Evolutionary conservation across 1,140 invertebrate genomes (phyloP).

Genomic region (Antheraea pernyi): DNA sequence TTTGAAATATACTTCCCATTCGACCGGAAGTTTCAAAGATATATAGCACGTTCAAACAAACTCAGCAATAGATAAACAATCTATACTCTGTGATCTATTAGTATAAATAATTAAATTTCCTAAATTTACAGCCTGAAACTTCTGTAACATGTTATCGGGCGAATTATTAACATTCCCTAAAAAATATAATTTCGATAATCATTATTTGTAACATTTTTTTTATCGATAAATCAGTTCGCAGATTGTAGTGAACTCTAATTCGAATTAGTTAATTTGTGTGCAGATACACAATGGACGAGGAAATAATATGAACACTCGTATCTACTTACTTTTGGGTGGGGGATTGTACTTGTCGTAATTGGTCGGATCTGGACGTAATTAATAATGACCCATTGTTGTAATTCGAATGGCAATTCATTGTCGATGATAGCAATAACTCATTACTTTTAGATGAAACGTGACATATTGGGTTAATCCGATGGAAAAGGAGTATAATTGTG

Average conservation of each 20-base stretch:
- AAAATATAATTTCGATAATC: neutral
- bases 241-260: conserved; percentile 26
- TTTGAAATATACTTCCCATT: too few species aligned
- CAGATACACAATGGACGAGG: conserved; percentile 75
- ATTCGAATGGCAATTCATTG: conserved; percentile 74
- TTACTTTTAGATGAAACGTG: conserved; percentile 57
- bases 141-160: conserved; percentile 20
- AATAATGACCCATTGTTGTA: conserved; percentile 75
- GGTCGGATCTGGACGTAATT: conserved; percentile 76
- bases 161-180: conserved; percentile 19
- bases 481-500: too few species aligned
- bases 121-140: neutral
- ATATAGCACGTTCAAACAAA: too few species aligned
- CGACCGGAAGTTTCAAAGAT: too few species aligned
- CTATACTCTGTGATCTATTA: too few species aligned
- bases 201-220: neutral
- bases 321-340: conserved; percentile 54
- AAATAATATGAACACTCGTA: conserved; percentile 57
- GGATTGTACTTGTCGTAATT: conserved; percentile 77
- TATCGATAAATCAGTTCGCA: conserved; percentile 7
- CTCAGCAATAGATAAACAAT: too few species aligned
- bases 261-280: conserved; percentile 77
- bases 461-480: neutral
- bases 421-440: conserved; percentile 72
- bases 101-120: neutral